Conservation (phyloP, 1,140 invertebrate species). For the Danaus plexippus region DNA sequence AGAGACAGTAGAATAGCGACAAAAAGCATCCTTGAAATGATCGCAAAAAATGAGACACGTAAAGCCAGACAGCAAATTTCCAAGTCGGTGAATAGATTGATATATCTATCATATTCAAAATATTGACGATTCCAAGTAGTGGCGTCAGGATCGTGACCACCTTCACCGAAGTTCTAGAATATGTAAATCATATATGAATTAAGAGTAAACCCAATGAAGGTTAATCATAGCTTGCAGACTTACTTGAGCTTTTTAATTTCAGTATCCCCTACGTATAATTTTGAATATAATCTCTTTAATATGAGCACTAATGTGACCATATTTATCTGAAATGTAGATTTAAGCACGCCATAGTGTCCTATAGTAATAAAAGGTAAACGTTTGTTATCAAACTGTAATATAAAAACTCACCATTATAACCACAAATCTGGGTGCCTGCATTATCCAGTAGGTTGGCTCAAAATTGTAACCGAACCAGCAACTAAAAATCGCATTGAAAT, state of each 20-base stretch:
- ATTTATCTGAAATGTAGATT: slow-evolving; percentile 3
- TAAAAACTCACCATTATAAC: slow-evolving; percentile 81
- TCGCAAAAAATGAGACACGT: slow-evolving; percentile 83
- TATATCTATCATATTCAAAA: slow-evolving; percentile 80
- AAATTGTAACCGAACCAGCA: slow-evolving; percentile 92
- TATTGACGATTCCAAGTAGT: slow-evolving; percentile 85
- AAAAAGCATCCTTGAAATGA: slow-evolving; percentile 92
- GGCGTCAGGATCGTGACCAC: slow-evolving; percentile 86
- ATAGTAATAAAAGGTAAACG: no score
- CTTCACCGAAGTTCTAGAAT: slow-evolving; percentile 81
- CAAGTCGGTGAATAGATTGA: slow-evolving; percentile 74
- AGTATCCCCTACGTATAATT: not conserved
- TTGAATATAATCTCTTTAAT: slow-evolving; percentile 4
- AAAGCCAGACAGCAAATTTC: slow-evolving; percentile 87
- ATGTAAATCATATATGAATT: slow-evolving; percentile 3
- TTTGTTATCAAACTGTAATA: no score
- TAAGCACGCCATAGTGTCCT: no score
- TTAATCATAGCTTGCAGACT: not conserved
- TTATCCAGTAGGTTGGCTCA: slow-evolving; percentile 86
- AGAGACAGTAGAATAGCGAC: slow-evolving; percentile 88
- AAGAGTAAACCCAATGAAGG: no score
- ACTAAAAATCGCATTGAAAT: slow-evolving; percentile 52
- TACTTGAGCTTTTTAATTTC: slow-evolving; percentile 4
- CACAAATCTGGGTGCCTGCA: slow-evolving; percentile 85
- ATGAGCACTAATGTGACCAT: slow-evolving; percentile 2